phyloP scores from a whole-genome alignment of 2,113 vertebrate species.

The Micronisus gabar region DNA sequence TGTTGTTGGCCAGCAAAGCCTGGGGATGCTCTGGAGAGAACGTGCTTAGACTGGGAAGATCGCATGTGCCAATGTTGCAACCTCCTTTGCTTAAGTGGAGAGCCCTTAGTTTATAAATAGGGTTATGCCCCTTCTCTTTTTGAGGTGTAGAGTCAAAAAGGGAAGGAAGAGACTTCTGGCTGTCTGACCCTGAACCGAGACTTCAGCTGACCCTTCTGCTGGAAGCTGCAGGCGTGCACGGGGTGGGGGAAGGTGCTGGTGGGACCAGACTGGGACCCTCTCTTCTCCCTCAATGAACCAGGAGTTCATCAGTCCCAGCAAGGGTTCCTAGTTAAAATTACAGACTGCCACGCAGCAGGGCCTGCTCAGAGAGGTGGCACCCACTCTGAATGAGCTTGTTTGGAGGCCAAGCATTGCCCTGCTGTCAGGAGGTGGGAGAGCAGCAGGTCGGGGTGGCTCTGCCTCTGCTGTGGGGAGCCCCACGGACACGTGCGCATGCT shows the following conservation, averaged over 20 bases:
- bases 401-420: not conserved
- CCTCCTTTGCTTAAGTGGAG: not conserved
- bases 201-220: not conserved
- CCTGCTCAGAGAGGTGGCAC: not conserved
- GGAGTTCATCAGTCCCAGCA: not conserved
- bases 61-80: accelerated
- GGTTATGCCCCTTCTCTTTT: not conserved
- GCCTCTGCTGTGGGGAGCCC: not conserved
- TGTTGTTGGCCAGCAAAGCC: not conserved
- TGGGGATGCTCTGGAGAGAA: not conserved
- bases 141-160: not conserved
- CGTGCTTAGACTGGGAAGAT: not conserved
- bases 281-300: not conserved
- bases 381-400: not conserved
- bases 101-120: not conserved
- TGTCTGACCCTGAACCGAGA: not conserved
- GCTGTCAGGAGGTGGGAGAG: not conserved
- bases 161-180: not conserved
- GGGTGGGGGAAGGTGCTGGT: not conserved
- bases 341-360: not conserved
- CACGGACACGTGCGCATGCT: accelerated
- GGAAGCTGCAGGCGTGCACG: accelerated
- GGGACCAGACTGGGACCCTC: not conserved
- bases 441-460: not conserved
- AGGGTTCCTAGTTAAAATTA: not conserved